phyloP scores from a whole-genome alignment of 2,113 vertebrate genomes.

The Protomyctophum bolini region DNA sequence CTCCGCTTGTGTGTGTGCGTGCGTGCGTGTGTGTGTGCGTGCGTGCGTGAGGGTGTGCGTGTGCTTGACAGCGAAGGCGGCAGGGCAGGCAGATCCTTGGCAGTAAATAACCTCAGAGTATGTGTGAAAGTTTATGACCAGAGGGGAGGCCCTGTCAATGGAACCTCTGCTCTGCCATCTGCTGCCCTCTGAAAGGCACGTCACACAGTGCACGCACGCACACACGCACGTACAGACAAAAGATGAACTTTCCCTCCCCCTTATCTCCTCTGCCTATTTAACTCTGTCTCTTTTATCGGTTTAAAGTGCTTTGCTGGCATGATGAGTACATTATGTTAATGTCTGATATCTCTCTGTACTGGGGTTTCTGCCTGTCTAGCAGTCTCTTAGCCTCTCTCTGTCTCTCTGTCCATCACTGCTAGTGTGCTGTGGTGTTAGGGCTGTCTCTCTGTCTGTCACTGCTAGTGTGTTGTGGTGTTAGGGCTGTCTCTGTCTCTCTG shows the following conservation, averaged over 20 bases:
- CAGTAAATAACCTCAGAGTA: no score
- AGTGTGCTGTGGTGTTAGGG: neutral
- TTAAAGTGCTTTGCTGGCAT: no score
- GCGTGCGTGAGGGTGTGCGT: no score
- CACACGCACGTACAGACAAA: neutral
- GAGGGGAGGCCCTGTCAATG: neutral
- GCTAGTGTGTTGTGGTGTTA: neutral
- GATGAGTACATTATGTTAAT: no score
- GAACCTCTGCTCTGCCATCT: constrained; percentile 11
- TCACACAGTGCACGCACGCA: constrained; percentile 2
- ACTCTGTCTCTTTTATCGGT: no score
- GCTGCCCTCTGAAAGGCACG: neutral
- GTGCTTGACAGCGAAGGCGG: no score
- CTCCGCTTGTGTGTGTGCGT: neutral
- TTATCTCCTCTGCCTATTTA: no score
- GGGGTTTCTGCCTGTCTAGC: neutral
- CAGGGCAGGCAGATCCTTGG: no score
- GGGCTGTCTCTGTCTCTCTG: neutral
- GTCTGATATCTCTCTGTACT: no score
- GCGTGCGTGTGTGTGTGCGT: neutral
- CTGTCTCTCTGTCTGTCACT: neutral
- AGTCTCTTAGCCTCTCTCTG: neutral
- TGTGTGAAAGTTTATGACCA: constrained; percentile 2
- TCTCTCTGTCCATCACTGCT: neutral
- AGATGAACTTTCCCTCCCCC: no score